Evolutionary conservation across 1,140 invertebrate species (phyloP), one percentile per base, ranked within the genome.

Genomic region (Leptopilina boulardi): DNA sequence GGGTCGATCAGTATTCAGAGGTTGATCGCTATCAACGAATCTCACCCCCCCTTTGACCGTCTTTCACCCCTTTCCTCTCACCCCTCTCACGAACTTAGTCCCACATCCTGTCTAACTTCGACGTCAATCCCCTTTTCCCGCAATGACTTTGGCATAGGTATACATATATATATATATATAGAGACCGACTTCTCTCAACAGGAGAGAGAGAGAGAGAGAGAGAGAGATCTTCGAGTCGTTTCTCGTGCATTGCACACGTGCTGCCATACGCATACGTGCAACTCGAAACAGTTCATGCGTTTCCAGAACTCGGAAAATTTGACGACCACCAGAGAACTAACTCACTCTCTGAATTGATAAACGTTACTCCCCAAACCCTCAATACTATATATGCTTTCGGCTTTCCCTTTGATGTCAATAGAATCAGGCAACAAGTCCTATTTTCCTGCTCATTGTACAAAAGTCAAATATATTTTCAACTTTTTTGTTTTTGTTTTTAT

Each of bases 11-110:
- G 59, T 66, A 66, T 66, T 66, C 59, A 66, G 26, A 30, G 59
- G 59, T 66, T 66, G 59, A 66, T 66, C 59, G 59, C 59, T 66
- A 66, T 66, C 59, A 66, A 66, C 59, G 59, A 66, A 66, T 66
- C 23, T 66, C 26, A 66, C 56, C 15, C 59, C 59, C 59, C 51
- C 18, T n/a, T n/a, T 56, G 54, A 6, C 54, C 9, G 19, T 18
- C 54, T 23, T 23, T 10, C 8, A 26, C 54, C 54, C 54, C 54
- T 56, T n/a, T n/a, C n/a, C n/a, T 66, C 23, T 66, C 26, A 66
- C 56, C 15, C 59, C 59, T 23, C 51, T 11, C 34, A 3, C 34
- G 59, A 66, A 66, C 0, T 66, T 66, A 66, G 59, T 66, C 23
- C 56, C 59, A n/a, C 59, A 66, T 26, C 23, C 59, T 66, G 23